A percentile compares a stretch with the other conserved stretches of the same genome.
phyloP scores from a whole-genome alignment of 2,797 vertebrate genomes.

The Tinamus major region DNA sequence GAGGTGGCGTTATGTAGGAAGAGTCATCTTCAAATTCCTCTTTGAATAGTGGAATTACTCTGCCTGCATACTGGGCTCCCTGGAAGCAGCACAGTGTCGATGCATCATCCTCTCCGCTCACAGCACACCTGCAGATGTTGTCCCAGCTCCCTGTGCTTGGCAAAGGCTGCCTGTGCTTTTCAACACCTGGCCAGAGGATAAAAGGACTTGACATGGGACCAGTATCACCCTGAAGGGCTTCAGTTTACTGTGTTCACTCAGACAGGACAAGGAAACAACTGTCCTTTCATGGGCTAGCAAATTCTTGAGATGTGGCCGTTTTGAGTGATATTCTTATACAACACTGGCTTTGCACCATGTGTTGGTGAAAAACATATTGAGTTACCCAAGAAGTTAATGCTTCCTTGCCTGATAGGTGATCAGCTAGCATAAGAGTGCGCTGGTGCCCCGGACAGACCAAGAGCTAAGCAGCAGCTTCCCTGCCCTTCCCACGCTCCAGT shows the following conservation, averaged over 20 bases:
- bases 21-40: background rate
- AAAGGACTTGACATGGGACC: background rate
- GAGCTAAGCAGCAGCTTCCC: no score
- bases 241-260: no score
- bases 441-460: background rate
- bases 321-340: background rate
- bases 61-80: background rate
- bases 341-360: background rate
- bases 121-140: background rate
- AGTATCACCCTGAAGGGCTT: no score
- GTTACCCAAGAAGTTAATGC: no score
- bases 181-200: background rate
- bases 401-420: no score
- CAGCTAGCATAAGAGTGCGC: background rate
- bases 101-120: background rate
- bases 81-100: background rate
- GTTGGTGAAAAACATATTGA: background rate
- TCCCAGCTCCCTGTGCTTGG: background rate
- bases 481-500: background rate
- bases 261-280: no score
- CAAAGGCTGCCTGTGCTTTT: background rate
- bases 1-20: background rate
- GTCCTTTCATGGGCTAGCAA: background rate
- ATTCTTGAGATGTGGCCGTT: background rate
- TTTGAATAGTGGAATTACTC: no score